A percentile compares a stretch with the other conserved stretches of the same genome.
phyloP scores from a whole-genome alignment of 2,797 vertebrate species.

The Semaprochilodus insignis region DNA sequence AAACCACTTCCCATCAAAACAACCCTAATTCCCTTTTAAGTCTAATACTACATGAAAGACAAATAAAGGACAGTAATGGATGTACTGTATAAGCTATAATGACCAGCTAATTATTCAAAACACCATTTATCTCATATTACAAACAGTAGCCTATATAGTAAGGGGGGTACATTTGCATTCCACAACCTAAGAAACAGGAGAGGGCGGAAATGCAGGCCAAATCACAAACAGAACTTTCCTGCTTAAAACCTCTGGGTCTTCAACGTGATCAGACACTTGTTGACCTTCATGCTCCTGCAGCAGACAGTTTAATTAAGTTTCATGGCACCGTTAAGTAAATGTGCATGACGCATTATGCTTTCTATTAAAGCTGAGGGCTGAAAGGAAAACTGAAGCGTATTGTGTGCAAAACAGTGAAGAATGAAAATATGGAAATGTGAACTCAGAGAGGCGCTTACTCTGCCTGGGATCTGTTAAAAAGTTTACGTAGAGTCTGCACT shows the following conservation, averaged over 20 bases:
- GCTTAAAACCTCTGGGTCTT: neutral
- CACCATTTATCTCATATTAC: no score
- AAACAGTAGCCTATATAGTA: neutral
- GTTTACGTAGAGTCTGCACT: neutral
- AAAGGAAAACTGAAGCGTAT: neutral
- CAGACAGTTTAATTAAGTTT: neutral
- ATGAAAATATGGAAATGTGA: neutral
- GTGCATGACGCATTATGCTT: neutral
- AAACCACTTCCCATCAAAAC: no score
- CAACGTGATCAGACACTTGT: neutral
- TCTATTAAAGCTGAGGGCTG: neutral
- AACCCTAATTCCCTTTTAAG: no score
- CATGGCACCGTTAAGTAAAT: conserved; percentile 4
- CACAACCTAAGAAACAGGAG: neutral
- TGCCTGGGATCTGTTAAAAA: neutral
- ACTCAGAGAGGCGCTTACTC: neutral
- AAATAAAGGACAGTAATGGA: no score
- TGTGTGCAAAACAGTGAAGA: neutral
- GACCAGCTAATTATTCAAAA: no score
- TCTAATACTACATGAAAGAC: no score
- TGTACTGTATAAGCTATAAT: no score
- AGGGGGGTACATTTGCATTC: neutral
- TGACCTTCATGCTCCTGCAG: neutral
- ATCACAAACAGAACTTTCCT: neutral
- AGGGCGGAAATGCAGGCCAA: neutral